phyloP scores from a whole-genome alignment of 2,888 invertebrate genomes.

The Eupithecia pulchellata region DNA sequence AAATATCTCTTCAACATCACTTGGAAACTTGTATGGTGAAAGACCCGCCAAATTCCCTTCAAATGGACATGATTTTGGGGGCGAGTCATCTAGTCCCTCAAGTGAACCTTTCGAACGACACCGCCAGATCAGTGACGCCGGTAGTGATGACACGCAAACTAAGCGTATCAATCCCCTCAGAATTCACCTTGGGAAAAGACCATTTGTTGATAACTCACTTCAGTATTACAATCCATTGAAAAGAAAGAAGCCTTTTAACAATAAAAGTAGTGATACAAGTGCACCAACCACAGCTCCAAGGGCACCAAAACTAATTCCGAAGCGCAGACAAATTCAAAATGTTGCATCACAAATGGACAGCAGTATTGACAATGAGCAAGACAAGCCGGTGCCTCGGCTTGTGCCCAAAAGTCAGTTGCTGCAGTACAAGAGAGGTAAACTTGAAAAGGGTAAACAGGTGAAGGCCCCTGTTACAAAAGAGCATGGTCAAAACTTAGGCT shows the following conservation, averaged over 20 bases:
- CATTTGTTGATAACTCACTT: constrained; percentile 78
- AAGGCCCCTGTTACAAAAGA: constrained; percentile 66
- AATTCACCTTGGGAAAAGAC: constrained; percentile 79
- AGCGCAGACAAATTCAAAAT: constrained; percentile 73
- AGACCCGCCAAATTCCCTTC: constrained; percentile 71
- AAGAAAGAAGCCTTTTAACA: constrained; percentile 67
- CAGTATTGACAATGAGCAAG: constrained; percentile 67
- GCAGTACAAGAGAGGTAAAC: constrained; percentile 78
- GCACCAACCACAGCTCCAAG: constrained; percentile 60
- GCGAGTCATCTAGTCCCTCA: constrained; percentile 60
- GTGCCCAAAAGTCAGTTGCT: constrained; percentile 79
- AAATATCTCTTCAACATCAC: constrained; percentile 67
- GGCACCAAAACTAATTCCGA: constrained; percentile 76
- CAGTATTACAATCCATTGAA: constrained; percentile 69
- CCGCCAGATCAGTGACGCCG: constrained; percentile 58
- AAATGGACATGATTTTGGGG: constrained; percentile 74
- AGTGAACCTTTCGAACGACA: constrained; percentile 56
- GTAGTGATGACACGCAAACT: constrained; percentile 67
- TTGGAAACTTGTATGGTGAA: constrained; percentile 71
- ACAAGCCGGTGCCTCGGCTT: constrained; percentile 79
- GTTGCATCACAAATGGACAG: constrained; percentile 63
- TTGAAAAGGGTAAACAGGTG: constrained; percentile 73
- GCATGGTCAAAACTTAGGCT: constrained; percentile 89
- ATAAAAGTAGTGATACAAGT: constrained; percentile 67
- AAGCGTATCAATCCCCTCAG: constrained; percentile 79